Conservation (phyloP, 92 coral and sea anemone species). For the Actinostola sp. region DNA sequence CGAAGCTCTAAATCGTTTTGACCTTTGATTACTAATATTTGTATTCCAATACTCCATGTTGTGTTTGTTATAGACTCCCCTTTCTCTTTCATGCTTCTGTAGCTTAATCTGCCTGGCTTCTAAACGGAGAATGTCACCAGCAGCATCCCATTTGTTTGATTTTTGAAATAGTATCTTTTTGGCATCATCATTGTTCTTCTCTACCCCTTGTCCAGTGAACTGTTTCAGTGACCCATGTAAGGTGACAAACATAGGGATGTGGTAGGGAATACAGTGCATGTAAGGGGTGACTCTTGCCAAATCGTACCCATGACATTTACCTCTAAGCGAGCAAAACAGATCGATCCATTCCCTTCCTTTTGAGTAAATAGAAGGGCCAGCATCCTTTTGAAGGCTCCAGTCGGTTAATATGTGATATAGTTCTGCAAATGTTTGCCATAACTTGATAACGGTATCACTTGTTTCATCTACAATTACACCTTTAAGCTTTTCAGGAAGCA, state of each 20-base stretch:
- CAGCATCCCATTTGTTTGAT: conserved; percentile 61
- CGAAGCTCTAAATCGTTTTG: too few species aligned
- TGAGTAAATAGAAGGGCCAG: not conserved
- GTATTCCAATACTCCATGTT: conserved; percentile 56
- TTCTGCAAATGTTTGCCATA: conserved; percentile 4
- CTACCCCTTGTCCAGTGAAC: conserved; percentile 63
- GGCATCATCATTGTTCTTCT: conserved; percentile 57
- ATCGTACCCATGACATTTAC: conserved; percentile 5
- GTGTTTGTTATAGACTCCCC: conserved; percentile 49
- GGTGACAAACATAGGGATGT: conserved; percentile 30
- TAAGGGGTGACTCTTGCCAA: conserved; percentile 37
- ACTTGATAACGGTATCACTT: not conserved
- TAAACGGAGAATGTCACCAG: conserved; percentile 54
- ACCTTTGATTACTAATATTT: conserved; percentile 37
- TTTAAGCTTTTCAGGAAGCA: conserved; percentile 7
- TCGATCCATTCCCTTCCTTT: conserved; percentile 26
- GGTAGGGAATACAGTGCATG: conserved; percentile 22
- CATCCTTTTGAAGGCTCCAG: not conserved
- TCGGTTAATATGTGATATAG: not conserved
- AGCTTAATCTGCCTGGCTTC: conserved; percentile 59
- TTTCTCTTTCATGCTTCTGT: conserved; percentile 45
- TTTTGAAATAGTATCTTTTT: conserved; percentile 33
- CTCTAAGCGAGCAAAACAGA: conserved; percentile 12
- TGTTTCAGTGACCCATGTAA: conserved; percentile 39
- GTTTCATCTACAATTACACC: not conserved